Conservation (phyloP, 1,140 invertebrate species). For the Lutraria rhynchaena region DNA sequence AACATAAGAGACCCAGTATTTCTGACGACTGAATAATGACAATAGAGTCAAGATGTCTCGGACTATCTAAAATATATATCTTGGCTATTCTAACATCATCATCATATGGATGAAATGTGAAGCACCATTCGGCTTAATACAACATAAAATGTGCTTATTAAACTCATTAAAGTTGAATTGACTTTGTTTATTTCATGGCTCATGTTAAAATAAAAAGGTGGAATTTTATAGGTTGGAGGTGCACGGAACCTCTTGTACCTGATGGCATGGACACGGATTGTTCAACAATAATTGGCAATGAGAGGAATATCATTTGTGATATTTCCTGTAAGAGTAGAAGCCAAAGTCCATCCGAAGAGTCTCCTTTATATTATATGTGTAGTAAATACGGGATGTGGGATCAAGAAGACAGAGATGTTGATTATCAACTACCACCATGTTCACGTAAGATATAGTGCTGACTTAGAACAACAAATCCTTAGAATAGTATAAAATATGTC, state of each 20-base stretch:
- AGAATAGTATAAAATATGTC: too few relatives aligned
- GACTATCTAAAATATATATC: too few relatives aligned
- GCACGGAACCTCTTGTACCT: not conserved
- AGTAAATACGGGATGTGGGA: conserved; percentile 42
- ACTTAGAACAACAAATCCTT: too few relatives aligned
- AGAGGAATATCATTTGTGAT: not conserved
- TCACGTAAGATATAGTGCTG: conserved; percentile 32
- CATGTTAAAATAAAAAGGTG: not conserved
- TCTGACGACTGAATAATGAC: too few relatives aligned
- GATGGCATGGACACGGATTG: not conserved
- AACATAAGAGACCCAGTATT: too few relatives aligned
- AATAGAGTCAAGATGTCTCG: too few relatives aligned
- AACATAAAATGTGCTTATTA: too few relatives aligned
- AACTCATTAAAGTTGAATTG: not conserved
- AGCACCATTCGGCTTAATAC: too few relatives aligned
- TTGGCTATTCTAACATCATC: too few relatives aligned
- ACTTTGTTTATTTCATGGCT: not conserved
- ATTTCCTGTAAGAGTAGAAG: not conserved
- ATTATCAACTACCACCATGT: conserved; percentile 19
- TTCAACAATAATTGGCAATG: not conserved
- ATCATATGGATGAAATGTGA: too few relatives aligned
- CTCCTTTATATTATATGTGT: conserved; percentile 21
- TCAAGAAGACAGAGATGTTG: not conserved
- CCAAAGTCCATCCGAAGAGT: not conserved
- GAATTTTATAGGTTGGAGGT: not conserved